Evolutionary conservation across 2,797 vertebrate genomes (phyloP), one percentile per base, ranked within the genome.

Genomic region (Pachyuromys duprasi): DNA sequence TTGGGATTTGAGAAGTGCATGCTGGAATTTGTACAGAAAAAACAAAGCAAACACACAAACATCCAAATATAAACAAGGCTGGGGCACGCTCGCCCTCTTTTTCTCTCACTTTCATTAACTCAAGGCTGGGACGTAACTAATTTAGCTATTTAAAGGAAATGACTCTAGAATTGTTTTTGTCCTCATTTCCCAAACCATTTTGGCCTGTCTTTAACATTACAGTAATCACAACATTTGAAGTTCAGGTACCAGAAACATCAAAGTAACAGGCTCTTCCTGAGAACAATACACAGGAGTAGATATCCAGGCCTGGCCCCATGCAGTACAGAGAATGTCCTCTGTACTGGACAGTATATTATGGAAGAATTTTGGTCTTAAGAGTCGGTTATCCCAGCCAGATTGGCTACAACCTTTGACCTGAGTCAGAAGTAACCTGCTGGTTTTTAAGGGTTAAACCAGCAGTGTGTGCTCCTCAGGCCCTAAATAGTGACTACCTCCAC

Each of bases 41-140:
- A 98, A 99, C 98, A 99, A 99, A 99, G 99, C 98, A 99, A 99
- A 99, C 98, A 99, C 97, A 98, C 98, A 98, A 98, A 99, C 97
- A 98, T 95, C 96, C 97, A 98, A 98, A 98, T 96, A 98, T 98
- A 98, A 98, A 98, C 98, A 98, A 98, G 98, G 28, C 63, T 97
- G 98, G 96, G 96, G 90, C 4, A 4, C 26, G 96, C 97, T 96
- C 97, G 96, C 60, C 83, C 74, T 84, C 89, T 31, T 3, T 55
- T 20, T 42, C 26, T 42, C 69, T 87, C 76, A 20, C 20, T 3
- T 17, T 26, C 28, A 97, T 98, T 97, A 98, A 98, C 95, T 89
- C 55, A 4, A 95, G 74, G 63, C 92, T 97, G 93, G 95, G 90
- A 95, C 83, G 97, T 89, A 93, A 93, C 96, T 91, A 97, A 91